phyloP scores from a whole-genome alignment of 2,797 vertebrate genomes.

The Morelia viridis region DNA sequence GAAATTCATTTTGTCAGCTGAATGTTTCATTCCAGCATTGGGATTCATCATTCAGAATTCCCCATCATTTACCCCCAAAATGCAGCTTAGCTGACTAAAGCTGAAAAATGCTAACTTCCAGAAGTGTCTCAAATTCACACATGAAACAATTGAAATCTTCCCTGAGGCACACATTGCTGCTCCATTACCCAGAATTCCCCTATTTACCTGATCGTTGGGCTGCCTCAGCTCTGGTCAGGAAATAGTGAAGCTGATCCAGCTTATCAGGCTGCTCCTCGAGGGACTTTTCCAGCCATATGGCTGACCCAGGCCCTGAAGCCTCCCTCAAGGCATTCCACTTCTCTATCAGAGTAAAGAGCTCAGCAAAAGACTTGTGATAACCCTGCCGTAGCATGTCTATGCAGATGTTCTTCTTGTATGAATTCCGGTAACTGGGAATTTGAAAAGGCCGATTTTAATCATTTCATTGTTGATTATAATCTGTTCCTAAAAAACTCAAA shows the following conservation, averaged over 20 bases:
- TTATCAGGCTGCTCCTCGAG: slow-evolving; percentile 86
- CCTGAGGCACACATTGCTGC: slow-evolving; percentile 70
- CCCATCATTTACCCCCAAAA: slow-evolving; percentile 50
- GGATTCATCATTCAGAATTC: not conserved
- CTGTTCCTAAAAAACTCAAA: not conserved
- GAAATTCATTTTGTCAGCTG: not conserved
- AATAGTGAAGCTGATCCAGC: slow-evolving; percentile 85
- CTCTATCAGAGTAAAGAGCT: slow-evolving; percentile 82
- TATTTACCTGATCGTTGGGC: slow-evolving; percentile 80
- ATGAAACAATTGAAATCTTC: slow-evolving; percentile 77
- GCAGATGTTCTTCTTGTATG: slow-evolving; percentile 87
- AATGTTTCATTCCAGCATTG: slow-evolving; percentile 31
- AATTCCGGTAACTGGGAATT: slow-evolving; percentile 80
- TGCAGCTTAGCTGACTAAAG: slow-evolving; percentile 70
- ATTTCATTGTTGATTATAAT: slow-evolving; percentile 47
- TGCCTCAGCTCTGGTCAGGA: slow-evolving; percentile 83
- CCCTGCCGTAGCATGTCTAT: slow-evolving; percentile 80
- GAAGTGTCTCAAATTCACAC: slow-evolving; percentile 75
- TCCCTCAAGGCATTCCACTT: slow-evolving; percentile 83
- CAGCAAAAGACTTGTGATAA: slow-evolving; percentile 80
- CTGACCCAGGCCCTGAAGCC: slow-evolving; percentile 85
- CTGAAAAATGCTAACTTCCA: slow-evolving; percentile 69
- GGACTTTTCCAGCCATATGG: slow-evolving; percentile 91
- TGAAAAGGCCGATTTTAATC: slow-evolving; percentile 60
- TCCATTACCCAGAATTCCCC: slow-evolving; percentile 63